phyloP scores from a whole-genome alignment of 1,140 invertebrate genomes.

The Bombus vancouverensis region DNA sequence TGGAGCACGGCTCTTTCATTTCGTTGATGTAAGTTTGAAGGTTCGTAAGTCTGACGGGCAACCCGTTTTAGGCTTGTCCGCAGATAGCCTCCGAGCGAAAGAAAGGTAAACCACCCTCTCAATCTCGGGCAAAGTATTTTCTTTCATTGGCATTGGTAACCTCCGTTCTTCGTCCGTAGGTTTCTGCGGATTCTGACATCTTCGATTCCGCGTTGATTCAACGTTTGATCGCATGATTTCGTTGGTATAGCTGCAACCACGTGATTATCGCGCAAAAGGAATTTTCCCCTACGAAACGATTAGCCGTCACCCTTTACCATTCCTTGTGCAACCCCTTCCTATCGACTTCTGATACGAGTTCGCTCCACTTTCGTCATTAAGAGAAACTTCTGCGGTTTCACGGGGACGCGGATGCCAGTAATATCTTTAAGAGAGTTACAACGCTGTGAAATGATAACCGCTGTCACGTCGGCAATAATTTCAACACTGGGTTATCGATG shows the following conservation, averaged over 20 bases:
- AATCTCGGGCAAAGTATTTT: constrained; percentile 35
- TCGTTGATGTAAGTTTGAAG: constrained; percentile 78
- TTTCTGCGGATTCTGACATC: constrained; percentile 8
- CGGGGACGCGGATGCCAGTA: constrained; percentile 34
- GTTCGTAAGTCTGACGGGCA: constrained; percentile 72
- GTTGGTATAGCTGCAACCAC: constrained; percentile 43
- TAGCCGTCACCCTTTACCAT: constrained; percentile 54
- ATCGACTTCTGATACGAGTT: constrained; percentile 66
- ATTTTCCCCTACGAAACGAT: constrained; percentile 74
- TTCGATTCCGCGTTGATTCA: neutral
- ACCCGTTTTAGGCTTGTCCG: constrained; percentile 67
- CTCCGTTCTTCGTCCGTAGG: constrained; percentile 45
- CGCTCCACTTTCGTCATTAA: constrained; percentile 73
- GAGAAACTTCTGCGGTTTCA: constrained; percentile 69
- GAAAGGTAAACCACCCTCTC: constrained; percentile 65
- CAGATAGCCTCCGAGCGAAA: constrained; percentile 65
- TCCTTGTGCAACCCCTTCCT: constrained; percentile 34
- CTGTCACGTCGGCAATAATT: constrained; percentile 40
- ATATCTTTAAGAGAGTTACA: constrained; percentile 59
- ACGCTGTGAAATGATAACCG: constrained; percentile 32
- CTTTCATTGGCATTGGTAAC: constrained; percentile 46
- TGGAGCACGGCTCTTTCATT: constrained; percentile 72
- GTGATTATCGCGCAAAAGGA: constrained; percentile 69
- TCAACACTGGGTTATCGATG: constrained; percentile 44
- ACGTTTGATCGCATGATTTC: neutral